Base-by-base conservation (phyloP, 2,797 vertebrate genomes). In the Pelodytes ibericus region DNA sequence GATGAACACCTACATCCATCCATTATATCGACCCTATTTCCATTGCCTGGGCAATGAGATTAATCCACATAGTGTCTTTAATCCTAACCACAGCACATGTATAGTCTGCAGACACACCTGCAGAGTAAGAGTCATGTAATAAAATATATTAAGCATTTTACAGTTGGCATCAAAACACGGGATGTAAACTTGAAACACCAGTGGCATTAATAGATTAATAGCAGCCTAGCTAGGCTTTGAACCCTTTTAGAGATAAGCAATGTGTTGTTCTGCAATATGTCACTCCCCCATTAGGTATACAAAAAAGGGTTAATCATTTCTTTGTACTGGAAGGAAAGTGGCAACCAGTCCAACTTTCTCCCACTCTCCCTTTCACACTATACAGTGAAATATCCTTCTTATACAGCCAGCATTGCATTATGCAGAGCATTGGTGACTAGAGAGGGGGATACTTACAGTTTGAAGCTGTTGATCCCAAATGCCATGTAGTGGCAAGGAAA, bases 381-480 rank as follows among this genome's bases (percentile, higher is more conserved):
- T n/a, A n/a, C n/a, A n/a, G n/a, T n/a, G n/a, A n/a, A n/a, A n/a
- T n/a, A n/a, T n/a, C n/a, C n/a, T n/a, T n/a, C n/a, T n/a, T n/a
- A n/a, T n/a, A n/a, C n/a, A n/a, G n/a, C 33, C 33, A 20, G 44
- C 29, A 36, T 33, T 18, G 15, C 29, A 15, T 33, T n/a, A 18
- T 30, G 66, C 27, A 18, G 1, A 36, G 44, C 16, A 18, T 18
- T 1, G 11, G 11, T 8, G 44, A 4, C 4, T 4, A 36, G 33
- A 15, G 41, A 44, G 1, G 6, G 49, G 49, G 49, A 11, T 31
- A 77, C 75, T 77, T 49, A 77, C 75, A 77, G 49, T 63, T 72
- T 60, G 61, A 61, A 59, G 75, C 75, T 72, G 75, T 66, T 51
- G 69, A 66, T 72, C 62, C 61, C 60, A 25, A 39, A 25, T 65